phyloP scores from a whole-genome alignment of 2,113 vertebrate species.

The Melanostigma gelatinosum region DNA sequence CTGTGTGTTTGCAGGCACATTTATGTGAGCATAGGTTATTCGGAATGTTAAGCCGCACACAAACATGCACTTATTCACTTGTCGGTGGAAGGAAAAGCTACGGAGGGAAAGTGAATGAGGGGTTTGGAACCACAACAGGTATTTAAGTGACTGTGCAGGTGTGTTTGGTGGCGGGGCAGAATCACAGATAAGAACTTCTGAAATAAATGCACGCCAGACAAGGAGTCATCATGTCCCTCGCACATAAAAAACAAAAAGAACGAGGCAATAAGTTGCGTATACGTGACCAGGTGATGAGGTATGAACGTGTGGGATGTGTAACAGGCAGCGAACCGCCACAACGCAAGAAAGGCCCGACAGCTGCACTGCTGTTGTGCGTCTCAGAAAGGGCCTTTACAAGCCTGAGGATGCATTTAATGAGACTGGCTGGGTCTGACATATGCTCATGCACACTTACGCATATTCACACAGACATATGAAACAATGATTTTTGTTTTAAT shows the following conservation, averaged over 20 bases:
- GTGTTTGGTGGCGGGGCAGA: conserved; percentile 35
- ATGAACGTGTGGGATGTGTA: conserved; percentile 7
- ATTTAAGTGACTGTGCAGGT: conserved; percentile 55
- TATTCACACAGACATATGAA: neutral
- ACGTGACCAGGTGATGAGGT: neutral
- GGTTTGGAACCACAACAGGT: conserved; percentile 51
- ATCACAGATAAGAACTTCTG: neutral
- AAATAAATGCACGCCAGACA: neutral
- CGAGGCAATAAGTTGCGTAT: too few species aligned
- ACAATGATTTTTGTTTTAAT: neutral
- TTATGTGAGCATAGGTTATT: conserved; percentile 10
- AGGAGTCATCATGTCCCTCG: neutral
- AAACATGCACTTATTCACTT: conserved; percentile 53
- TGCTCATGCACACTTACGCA: neutral
- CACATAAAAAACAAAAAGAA: neutral
- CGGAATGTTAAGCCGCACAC: conserved; percentile 40
- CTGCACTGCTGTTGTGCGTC: conserved; percentile 55
- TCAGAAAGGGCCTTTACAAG: conserved; percentile 58
- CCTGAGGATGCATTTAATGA: conserved; percentile 61
- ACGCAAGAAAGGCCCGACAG: conserved; percentile 34
- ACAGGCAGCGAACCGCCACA: neutral
- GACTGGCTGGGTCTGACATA: conserved; percentile 21
- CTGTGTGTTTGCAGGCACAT: conserved; percentile 17
- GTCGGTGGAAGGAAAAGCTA: conserved; percentile 30
- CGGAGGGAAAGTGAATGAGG: conserved; percentile 62